These are phyloP conservation scores for Drosophila histrio DNA, from an alignment of 2,888 invertebrate species.

Conservation along the genomic window DNA sequence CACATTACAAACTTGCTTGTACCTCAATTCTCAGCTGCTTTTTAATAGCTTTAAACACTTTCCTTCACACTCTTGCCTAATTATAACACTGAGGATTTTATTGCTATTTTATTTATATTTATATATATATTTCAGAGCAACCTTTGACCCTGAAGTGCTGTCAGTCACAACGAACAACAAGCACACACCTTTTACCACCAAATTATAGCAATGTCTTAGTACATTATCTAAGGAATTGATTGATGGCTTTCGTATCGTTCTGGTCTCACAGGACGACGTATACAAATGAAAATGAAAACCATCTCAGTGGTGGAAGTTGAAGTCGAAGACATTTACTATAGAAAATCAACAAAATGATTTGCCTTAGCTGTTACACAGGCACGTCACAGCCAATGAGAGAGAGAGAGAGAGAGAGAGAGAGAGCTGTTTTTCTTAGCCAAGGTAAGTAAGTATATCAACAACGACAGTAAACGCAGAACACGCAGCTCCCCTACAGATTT, in stretches of 20 bases:
- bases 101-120: conserved; percentile 24
- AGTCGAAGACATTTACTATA: conserved; percentile 45
- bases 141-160: conserved; percentile 37
- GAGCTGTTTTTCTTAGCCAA: conserved; percentile 29
- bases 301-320: conserved; percentile 8
- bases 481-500: conserved; percentile 5
- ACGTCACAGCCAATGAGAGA: conserved; percentile 47
- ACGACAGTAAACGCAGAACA: conserved; percentile 36
- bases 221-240: conserved; percentile 68
- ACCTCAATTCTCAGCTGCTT: background rate
- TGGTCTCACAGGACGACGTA: conserved; percentile 39
- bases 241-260: conserved; percentile 53
- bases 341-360: conserved; percentile 65
- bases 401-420: too few relatives aligned
- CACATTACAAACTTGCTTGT: conserved; percentile 11
- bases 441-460: conserved; percentile 41
- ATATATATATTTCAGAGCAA: conserved; percentile 11
- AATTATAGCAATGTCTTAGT: conserved; percentile 50
- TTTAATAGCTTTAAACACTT: background rate
- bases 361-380: conserved; percentile 22
- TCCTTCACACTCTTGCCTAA: background rate
- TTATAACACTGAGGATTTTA: background rate
- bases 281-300: conserved; percentile 45
- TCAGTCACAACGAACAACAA: conserved; percentile 15
- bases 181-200: conserved; percentile 42